Base-by-base conservation (phyloP, 2,113 vertebrate genomes). In the Poeciliopsis occidentalis region DNA sequence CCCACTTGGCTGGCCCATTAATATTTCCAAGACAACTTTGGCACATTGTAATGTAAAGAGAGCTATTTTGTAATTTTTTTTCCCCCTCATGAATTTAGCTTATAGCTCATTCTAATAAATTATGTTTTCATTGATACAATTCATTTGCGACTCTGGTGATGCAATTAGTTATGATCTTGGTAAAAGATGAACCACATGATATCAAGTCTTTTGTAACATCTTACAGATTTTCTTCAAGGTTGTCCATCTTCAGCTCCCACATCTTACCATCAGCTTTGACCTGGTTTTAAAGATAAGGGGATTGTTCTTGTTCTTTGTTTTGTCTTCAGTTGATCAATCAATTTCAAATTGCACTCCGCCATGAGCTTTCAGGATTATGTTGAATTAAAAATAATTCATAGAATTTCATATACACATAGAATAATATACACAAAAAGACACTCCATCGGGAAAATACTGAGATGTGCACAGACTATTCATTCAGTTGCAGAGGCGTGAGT, bases 391-490 rank as follows among this genome's bases (percentile, higher is more conserved):
- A 57, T 27, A 27, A 27, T 27, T 27, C 27, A 27, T 27, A 27
- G 27, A 27, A 27, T 27, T 27, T 27, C 27, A 27, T 27, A 27
- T 27, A 27, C 27, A 27, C 27, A 27, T 27, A 8, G 51, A 24
- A 8, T 22, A 57, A 57, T n/a, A 10, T 8, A 57, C 15, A 24
- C 8, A 57, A n/a, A 57, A 47, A 5, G 17, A 47, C 4, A 57
- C 19, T 57, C 51, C 19, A n/a, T 24, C 8, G 7, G 8, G 24
- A 57, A 57, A n/a, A 22, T 68, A 30, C 29, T 11, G 41, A 31
- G 26, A 30, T 51, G 26, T 11, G 8, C 60, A 68, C 22, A 34
- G 30, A 63, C 24, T 57, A 71, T 81, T 86, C 79, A 71, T 73
- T 37, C 32, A 13, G 51, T 32, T 10, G 37, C 17, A 29, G 60